Conservation (phyloP, 2,797 vertebrate genomes). For the Mareca strepera region DNA sequence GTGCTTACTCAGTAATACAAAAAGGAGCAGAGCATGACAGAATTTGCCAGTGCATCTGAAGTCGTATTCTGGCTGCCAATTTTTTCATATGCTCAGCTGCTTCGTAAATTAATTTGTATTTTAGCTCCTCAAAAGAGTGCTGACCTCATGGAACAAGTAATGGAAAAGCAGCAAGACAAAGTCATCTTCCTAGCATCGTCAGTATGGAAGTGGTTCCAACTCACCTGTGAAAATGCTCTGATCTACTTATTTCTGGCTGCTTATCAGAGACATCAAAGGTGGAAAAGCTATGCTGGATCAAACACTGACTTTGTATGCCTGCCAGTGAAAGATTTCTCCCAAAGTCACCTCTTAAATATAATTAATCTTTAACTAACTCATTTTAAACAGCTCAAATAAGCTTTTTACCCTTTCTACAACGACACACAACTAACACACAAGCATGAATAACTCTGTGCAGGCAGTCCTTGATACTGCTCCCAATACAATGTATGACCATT, state of each 20-base stretch:
- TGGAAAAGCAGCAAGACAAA: not conserved
- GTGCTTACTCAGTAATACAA: not conserved
- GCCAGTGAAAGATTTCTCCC: not conserved
- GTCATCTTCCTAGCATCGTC: not conserved
- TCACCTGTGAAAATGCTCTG: not conserved
- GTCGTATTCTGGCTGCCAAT: not conserved
- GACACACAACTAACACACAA: not conserved
- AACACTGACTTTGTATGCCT: not conserved
- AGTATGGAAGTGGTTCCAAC: not conserved
- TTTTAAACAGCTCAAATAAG: not conserved
- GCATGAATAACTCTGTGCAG: not conserved
- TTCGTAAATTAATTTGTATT: not conserved
- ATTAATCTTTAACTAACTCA: not conserved
- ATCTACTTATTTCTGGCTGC: not conserved
- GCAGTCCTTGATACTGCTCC: not conserved
- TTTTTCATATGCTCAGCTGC: not conserved
- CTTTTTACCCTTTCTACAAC: not conserved
- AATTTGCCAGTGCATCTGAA: not conserved
- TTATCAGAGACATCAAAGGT: not conserved
- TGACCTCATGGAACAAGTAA: not conserved
- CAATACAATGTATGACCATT: not conserved
- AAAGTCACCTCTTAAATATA: not conserved
- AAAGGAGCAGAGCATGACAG: not conserved
- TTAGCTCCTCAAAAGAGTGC: not conserved
- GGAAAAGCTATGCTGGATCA: not conserved